Base-by-base conservation (phyloP, 2,797 vertebrate genomes). In the Hydrocynus forskahlii region DNA sequence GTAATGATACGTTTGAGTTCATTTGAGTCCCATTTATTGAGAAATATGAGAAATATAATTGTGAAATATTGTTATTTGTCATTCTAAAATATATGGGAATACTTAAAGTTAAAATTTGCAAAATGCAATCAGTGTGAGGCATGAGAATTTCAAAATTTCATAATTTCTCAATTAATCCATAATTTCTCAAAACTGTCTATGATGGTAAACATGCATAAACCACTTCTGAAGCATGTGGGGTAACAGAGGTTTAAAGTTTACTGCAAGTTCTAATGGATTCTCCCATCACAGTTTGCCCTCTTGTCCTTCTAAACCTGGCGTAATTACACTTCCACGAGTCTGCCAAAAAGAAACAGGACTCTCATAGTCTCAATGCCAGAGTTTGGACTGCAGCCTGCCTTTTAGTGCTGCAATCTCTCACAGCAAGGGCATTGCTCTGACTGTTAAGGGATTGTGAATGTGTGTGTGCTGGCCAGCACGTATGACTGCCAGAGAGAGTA, bases 361-460 rank as follows among this genome's bases (percentile, higher is more conserved):
- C 83, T 71, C 64, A 55, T 71, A 82, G 48, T 55, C 82, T 80
- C 71, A 67, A 54, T 67, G 54, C 75, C 71, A 78, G 29, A 70
- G 75, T 52, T 83, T 82, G 85, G 77, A 80, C 75, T 74, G 57
- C 57, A 80, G 71, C 81, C 83, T 81, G 81, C 81, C 75, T 81
- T 83, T 87, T 69, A 84, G 82, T 84, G 80, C 84, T 79, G 83
- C 80, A 85, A 83, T 82, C 79, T 84, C 60, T 81, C 80, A 79
- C 80, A 63, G 84, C 84, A 87, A 86, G 87, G 84, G 78, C 84
- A 86, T 55, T 72, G 75, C 81, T 83, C 45, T 71, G 82, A 67
- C 54, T 81, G 74, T 75, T 83, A 79, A 73, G 69, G 78, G 79
- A 80, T 75, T 79, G 66, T 80, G 69, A 78, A 23, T 57, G 38